A percentile compares a stretch with the other conserved stretches of the same genome.
Evolutionary conservation across 2,113 vertebrate species (phyloP).

Genomic region (Balaenoptera acutorostrata): DNA sequence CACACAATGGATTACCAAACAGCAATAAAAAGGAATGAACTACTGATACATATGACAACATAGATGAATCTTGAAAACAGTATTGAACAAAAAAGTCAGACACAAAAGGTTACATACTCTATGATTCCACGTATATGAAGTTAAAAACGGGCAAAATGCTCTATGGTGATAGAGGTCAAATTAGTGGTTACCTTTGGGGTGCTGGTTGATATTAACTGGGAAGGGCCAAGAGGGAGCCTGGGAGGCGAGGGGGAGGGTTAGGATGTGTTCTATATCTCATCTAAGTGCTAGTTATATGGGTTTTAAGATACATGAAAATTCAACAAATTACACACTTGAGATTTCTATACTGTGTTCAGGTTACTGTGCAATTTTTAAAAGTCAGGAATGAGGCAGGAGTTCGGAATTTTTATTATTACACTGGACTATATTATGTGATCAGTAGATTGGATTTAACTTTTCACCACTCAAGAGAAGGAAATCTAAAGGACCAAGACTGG

Average conservation of each 20-base stretch:
- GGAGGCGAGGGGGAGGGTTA: too few relatives aligned
- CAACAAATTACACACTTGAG: not conserved
- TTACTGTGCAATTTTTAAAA: not conserved
- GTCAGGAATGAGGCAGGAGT: not conserved
- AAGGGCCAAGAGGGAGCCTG: not conserved
- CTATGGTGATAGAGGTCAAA: not conserved
- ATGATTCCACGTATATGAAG: not conserved
- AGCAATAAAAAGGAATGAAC: not conserved
- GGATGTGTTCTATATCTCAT: not conserved
- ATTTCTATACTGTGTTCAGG: not conserved
- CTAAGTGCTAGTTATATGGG: not conserved
- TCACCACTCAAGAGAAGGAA: not conserved
- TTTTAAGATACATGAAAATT: not conserved
- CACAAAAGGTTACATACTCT: not conserved
- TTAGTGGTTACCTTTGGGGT: not conserved
- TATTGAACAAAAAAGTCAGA: not conserved
- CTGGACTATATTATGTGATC: not conserved
- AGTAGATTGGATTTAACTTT: not conserved
- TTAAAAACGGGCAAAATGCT: not conserved
- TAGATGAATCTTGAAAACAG: not conserved
- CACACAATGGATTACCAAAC: not conserved
- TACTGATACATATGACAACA: not conserved
- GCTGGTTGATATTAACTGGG: not conserved
- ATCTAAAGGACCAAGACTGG: not conserved
- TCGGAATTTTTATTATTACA: not conserved